These are phyloP conservation scores for Phalanger gymnotis DNA, from an alignment of 2,797 vertebrate genomes.

Conservation along the genomic window DNA sequence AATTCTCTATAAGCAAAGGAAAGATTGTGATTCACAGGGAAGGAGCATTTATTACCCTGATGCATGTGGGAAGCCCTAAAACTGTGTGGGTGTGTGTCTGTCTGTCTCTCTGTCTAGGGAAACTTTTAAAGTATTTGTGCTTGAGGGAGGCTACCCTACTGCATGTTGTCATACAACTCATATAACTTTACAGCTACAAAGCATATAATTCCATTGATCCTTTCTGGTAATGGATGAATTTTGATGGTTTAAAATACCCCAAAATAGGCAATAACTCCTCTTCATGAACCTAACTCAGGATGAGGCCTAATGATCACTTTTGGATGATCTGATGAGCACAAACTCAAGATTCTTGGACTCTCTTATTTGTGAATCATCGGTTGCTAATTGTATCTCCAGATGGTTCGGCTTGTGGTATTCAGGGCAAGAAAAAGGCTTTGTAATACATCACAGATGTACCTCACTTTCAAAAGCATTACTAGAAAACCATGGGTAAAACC, in stretches of 20 bases:
- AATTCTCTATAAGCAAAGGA: neutral
- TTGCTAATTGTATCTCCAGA: neutral
- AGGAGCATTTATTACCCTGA: neutral
- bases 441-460: neutral
- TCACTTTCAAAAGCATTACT: neutral
- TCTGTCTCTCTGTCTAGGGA: neutral
- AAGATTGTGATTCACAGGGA: neutral
- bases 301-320: neutral
- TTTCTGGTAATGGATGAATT: neutral
- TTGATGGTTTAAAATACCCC: neutral
- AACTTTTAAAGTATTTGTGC: neutral
- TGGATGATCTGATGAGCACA: neutral
- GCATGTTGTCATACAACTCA: neutral
- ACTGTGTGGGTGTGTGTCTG: neutral
- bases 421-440: neutral
- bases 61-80: neutral
- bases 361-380: neutral
- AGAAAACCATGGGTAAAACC: no score
- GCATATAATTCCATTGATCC: neutral
- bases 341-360: neutral
- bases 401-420: neutral
- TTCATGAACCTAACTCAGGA: neutral
- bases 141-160: neutral
- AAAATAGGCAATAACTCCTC: neutral
- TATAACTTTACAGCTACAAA: neutral